Percentiles rank a stretch among this genome's conserved stretches.
phyloP scores from a whole-genome alignment of 2,113 vertebrate genomes.

The Sitta europaea region DNA sequence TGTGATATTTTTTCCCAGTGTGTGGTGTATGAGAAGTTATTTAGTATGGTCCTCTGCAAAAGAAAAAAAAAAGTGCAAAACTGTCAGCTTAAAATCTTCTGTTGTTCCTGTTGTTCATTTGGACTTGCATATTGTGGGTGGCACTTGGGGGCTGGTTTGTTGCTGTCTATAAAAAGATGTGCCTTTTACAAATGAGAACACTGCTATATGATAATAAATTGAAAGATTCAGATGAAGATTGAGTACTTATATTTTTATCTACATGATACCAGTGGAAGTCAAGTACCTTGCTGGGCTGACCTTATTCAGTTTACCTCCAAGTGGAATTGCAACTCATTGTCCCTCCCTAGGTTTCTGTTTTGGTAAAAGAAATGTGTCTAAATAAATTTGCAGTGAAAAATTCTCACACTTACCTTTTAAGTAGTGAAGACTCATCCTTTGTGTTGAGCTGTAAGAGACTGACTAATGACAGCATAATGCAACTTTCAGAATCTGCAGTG shows the following conservation, averaged over 20 bases:
- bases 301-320: not conserved
- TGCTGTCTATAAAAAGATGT: not conserved
- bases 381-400: not conserved
- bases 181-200: slow-evolving; percentile 3
- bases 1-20: not conserved
- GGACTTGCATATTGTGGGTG: not conserved
- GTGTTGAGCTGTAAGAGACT: not conserved
- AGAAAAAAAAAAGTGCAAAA: not conserved
- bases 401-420: not conserved
- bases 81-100: not conserved
- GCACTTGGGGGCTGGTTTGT: not conserved
- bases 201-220: not conserved
- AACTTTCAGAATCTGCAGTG: not conserved
- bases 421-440: not conserved
- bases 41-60: not conserved
- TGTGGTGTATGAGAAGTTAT: not conserved
- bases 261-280: not conserved
- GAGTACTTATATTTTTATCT: not conserved
- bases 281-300: not conserved
- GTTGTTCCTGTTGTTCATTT: not conserved
- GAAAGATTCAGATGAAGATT: not conserved
- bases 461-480: not conserved
- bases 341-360: not conserved
- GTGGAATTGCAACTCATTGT: not conserved
- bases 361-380: not conserved